Evolutionary conservation across 1,140 invertebrate genomes (phyloP), one percentile per base, ranked within the genome.

Genomic region (Platyscapa corneri): DNA sequence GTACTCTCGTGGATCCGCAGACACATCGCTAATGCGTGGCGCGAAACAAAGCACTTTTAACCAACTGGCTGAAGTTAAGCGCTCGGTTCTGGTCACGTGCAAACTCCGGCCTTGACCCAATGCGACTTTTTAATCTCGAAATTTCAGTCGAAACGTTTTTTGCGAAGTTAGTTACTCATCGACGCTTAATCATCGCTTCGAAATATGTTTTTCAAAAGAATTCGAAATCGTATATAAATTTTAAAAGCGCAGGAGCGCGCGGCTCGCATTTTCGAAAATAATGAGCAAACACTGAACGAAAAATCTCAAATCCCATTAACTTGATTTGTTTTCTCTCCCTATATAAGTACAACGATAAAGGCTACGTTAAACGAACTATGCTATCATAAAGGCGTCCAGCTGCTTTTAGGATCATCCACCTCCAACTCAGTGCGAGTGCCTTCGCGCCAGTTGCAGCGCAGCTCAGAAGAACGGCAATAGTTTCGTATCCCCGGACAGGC

Each of bases 311-410:
- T 75, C 72, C 72, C n/a, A 49, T 75, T 75, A 75, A 46, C 42
- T 75, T 12, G 1, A 49, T 74, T 39, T 39, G 37, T 67, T 64
- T 67, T 67, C n/a, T 49, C 18, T 78, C 5, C 30, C 30, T 79
- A 46, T 46, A 7, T 81, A 49, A 81, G 10, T 27, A 30, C n/a
- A 65, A 42, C 20, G 67, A 60, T 39, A 60, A 42, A 74, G 49
- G 30, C 27, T n/a, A 37, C 46, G 53, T 72, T 49, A 60, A 83
- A 83, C 72, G 81, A 82, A 83, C 46, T 64, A 75, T 64, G 46
- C 42, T 65, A 77, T 76, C 80, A 37, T 74, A 30, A 74, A 74
- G 70, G 81, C 46, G 42, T n/a, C 18, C 67, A 42, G 49, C 46
- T 74, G 67, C 37, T 72, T 82, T 82, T 60, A 74, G 65, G 37